Evolutionary conservation across 2,113 vertebrate genomes (phyloP).

Genomic region (Channa argus): DNA sequence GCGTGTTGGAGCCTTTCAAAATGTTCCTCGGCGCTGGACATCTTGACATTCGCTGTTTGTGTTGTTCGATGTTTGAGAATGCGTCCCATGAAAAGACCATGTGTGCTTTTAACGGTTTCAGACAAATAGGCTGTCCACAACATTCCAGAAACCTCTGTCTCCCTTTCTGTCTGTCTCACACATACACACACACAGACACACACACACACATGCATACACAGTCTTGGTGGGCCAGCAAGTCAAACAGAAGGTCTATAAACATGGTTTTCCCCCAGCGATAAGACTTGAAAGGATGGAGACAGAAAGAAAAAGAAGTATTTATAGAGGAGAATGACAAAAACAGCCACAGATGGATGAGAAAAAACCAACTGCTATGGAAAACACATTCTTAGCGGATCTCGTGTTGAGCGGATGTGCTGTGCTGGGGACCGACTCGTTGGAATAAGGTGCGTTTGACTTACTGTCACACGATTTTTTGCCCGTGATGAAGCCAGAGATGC

Average conservation of each 20-base stretch:
- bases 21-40: not conserved
- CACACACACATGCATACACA: slow-evolving; percentile 26
- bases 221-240: slow-evolving; percentile 54
- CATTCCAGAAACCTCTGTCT: slow-evolving; percentile 48
- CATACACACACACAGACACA: slow-evolving; percentile 19
- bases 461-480: slow-evolving; percentile 93
- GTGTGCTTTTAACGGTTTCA: slow-evolving; percentile 55
- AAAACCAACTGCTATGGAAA: slow-evolving; percentile 16
- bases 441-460: slow-evolving; percentile 78
- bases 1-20: not conserved
- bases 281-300: slow-evolving; percentile 60
- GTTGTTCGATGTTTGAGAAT: not conserved
- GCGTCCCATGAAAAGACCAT: slow-evolving; percentile 30
- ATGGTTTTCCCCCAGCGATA: slow-evolving; percentile 54
- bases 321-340: slow-evolving; percentile 51
- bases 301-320: slow-evolving; percentile 52
- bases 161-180: not conserved
- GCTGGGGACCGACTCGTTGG: not conserved
- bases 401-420: slow-evolving; percentile 2
- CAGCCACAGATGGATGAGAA: slow-evolving; percentile 46
- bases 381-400: slow-evolving; percentile 19
- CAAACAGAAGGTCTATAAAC: slow-evolving; percentile 67
- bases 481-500: slow-evolving; percentile 89
- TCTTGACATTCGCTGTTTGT: slow-evolving; percentile 9
- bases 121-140: slow-evolving; percentile 25